Percentiles rank a stretch among this genome's conserved stretches.
These are phyloP conservation scores for Rhegmatorhina hoffmannsi DNA, from an alignment of 2,113 vertebrate genomes.

Conservation along the genomic window DNA sequence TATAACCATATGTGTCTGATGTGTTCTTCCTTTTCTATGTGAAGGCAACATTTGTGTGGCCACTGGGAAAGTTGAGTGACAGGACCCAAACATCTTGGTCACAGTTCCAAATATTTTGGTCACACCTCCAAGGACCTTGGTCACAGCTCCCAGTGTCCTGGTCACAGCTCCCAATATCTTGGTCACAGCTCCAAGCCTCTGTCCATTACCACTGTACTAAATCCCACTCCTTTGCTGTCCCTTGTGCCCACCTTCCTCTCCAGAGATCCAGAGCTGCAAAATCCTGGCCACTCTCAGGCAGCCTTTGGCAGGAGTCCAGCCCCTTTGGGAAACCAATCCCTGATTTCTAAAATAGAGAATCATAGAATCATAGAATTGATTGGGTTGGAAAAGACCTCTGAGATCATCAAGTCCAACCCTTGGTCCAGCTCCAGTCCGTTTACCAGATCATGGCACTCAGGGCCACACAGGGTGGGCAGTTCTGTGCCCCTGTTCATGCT, in stretches of 20 bases:
- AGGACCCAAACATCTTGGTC: neutral
- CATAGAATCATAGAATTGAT: too few species aligned
- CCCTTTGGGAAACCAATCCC: neutral
- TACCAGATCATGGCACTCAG: neutral
- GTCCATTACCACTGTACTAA: neutral
- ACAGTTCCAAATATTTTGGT: too few species aligned
- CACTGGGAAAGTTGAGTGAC: neutral
- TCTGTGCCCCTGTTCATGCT: neutral
- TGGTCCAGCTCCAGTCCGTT: too few species aligned
- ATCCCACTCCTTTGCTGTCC: neutral
- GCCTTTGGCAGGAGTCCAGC: neutral
- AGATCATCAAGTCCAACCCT: too few species aligned
- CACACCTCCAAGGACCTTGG: neutral
- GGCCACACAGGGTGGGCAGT: neutral
- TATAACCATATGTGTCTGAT: neutral
- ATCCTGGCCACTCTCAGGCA: neutral
- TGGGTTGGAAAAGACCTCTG: too few species aligned
- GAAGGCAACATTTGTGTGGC: neutral
- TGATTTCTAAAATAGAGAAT: neutral
- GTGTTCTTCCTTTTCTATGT: neutral
- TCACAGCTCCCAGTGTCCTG: too few species aligned
- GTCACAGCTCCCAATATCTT: neutral
- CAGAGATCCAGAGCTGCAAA: neutral
- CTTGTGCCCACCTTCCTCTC: neutral
- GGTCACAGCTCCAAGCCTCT: neutral